Evolutionary conservation across 2,113 vertebrate species (phyloP), one percentile per base, ranked within the genome.

Genomic region (Pseudorhombus dupliciocellatus): DNA sequence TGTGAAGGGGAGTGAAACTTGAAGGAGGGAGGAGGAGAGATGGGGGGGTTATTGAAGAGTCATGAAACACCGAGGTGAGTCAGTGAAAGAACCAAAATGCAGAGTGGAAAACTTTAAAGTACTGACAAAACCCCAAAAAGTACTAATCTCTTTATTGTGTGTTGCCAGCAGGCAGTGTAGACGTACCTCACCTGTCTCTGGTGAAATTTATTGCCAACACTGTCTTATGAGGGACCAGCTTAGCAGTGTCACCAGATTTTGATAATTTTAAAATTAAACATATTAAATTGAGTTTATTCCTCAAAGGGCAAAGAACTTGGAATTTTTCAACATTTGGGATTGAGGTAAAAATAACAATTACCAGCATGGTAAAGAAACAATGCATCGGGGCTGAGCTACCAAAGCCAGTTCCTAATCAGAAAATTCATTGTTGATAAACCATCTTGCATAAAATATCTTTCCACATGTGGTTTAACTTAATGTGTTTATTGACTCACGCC

Each of bases 381-480:
- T 62, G 34, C 51, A 50, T 42, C 72, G 4, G 66, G 68, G 68
- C 44, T 40, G 50, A 68, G 63, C 66, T 28, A 44, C 30, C 65
- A 62, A 54, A 66, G 46, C 61, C 52, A 21, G 48, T 25, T 58
- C 14, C 53, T 71, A 37, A 74, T 61, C 30, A 75, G 37, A 77
- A 21, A 72, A 75, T 71, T 42, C 74, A 79, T 37, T 56, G 24
- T 16, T 4, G 71, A 30, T 51, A 86, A 86, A 48, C 31, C 64
- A 58, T 82, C 81, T 64, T 57, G 55, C 52, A 37, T 57, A 40
- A 71, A 70, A 63, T 74, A 50, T 67, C 52, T 37, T 37, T 81
- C 81, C 48, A 79, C 79, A 78, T 66, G 57, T 80, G 55, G 84
- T 83, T 88, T 84, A 62, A 50, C 58, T 57, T 79, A 72, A 83